Conservation (phyloP, 2,888 invertebrate genomes). For the Ochropleura leucogaster region DNA sequence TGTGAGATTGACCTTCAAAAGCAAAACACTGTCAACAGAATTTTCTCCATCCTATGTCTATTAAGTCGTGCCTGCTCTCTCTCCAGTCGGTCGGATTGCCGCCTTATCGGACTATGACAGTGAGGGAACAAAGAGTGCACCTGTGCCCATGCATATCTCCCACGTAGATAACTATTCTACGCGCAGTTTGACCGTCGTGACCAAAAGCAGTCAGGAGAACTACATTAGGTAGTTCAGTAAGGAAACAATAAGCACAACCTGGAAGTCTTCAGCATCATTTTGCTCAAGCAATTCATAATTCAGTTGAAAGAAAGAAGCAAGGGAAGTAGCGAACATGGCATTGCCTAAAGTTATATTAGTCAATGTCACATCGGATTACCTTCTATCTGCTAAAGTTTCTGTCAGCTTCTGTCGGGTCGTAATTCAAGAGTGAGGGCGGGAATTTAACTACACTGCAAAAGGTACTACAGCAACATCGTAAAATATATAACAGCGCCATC, state of each 20-base stretch:
- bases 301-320: slow-evolving; percentile 51
- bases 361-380: slow-evolving; percentile 72
- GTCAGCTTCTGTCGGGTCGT: slow-evolving; percentile 36
- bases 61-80: too few relatives aligned
- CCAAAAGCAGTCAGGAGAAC: too few relatives aligned
- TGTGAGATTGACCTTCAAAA: not conserved
- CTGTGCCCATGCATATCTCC: too few relatives aligned
- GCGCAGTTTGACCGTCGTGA: too few relatives aligned
- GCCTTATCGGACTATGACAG: too few relatives aligned
- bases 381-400: slow-evolving; percentile 67
- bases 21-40: not conserved
- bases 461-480: too few relatives aligned
- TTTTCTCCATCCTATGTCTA: not conserved
- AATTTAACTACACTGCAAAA: not conserved
- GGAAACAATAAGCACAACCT: slow-evolving; percentile 2
- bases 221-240: not conserved
- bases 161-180: too few relatives aligned
- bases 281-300: slow-evolving; percentile 45
- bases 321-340: slow-evolving; percentile 54
- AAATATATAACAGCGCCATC: not conserved
- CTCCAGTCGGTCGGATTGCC: too few relatives aligned
- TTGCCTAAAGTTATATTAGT: slow-evolving; percentile 71
- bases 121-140: too few relatives aligned
- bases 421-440: slow-evolving; percentile 37
- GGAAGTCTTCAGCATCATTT: slow-evolving; percentile 7